These are phyloP conservation scores for Schizothorax lantsangensis DNA, from an alignment of 2,797 vertebrate species.

Conservation along the genomic window DNA sequence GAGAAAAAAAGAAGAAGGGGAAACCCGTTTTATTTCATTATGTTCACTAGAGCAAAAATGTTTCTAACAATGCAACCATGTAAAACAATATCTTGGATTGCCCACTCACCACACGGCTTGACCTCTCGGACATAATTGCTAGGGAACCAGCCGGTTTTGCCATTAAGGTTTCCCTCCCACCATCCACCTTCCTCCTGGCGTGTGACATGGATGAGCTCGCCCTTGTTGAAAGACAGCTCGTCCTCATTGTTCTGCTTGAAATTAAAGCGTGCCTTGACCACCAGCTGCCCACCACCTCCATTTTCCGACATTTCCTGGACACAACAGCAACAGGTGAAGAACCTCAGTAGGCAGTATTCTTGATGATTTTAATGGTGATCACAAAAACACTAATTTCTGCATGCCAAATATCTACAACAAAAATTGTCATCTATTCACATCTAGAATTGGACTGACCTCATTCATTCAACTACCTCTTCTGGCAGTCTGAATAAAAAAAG, in stretches of 20 bases:
- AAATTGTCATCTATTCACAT: neutral
- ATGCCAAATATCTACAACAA: neutral
- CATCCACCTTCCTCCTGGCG: slow-evolving; percentile 98
- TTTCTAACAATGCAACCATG: neutral
- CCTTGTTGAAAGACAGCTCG: slow-evolving; percentile 94
- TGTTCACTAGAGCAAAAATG: neutral
- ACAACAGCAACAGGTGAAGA: slow-evolving; percentile 42
- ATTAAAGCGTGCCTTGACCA: slow-evolving; percentile 97
- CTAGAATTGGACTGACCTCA: too few relatives aligned
- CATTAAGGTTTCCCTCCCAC: slow-evolving; percentile 95
- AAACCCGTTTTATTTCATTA: neutral
- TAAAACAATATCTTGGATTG: neutral
- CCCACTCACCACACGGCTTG: slow-evolving; percentile 91
- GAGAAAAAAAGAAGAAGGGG: slow-evolving; percentile 39
- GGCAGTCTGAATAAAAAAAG: too few relatives aligned
- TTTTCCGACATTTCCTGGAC: slow-evolving; percentile 97
- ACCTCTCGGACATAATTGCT: slow-evolving; percentile 98
- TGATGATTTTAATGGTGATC: neutral
- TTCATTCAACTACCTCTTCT: too few relatives aligned
- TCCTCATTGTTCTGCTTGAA: slow-evolving; percentile 99
- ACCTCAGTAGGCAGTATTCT: neutral
- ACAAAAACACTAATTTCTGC: neutral
- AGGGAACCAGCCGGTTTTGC: slow-evolving; percentile 97
- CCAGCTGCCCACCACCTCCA: slow-evolving; percentile 82
- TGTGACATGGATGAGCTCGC: slow-evolving; percentile 92